Evolutionary conservation across 1,140 invertebrate genomes (phyloP).

Genomic region (Brachionus rotundiformis): DNA sequence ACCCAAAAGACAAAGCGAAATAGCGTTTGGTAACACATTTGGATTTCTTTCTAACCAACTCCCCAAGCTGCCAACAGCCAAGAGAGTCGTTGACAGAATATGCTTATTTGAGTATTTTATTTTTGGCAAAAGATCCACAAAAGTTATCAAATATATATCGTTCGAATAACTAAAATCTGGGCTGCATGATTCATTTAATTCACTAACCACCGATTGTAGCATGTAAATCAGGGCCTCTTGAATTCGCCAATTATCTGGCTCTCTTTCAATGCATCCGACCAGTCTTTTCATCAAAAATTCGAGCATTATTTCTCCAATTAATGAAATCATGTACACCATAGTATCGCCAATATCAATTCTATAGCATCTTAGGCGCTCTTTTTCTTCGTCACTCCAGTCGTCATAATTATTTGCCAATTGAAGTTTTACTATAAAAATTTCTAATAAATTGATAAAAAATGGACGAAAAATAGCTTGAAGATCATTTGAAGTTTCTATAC

Average conservation of each 20-base stretch:
- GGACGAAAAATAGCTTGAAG: conserved; percentile 19
- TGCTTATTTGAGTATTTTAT: conserved; percentile 48
- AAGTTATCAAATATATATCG: conserved; percentile 38
- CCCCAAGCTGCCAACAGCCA: conserved; percentile 45
- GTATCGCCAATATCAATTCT: conserved; percentile 50
- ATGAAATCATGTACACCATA: conserved; percentile 51
- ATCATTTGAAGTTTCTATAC: conserved; percentile 32
- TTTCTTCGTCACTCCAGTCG: conserved; percentile 50
- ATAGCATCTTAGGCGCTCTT: conserved; percentile 49
- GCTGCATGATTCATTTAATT: conserved; percentile 51
- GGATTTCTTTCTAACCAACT: conserved; percentile 44
- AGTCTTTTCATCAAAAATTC: conserved; percentile 47
- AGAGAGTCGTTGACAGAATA: conserved; percentile 46
- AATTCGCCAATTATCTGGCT: conserved; percentile 36
- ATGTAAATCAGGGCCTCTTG: conserved; percentile 43
- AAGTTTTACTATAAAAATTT: conserved; percentile 46
- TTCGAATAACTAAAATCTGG: conserved; percentile 42
- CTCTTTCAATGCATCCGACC: background rate
- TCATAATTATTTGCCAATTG: conserved; percentile 38
- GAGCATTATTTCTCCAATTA: conserved; percentile 49
- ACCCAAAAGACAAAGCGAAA: conserved; percentile 42
- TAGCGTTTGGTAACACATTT: conserved; percentile 35
- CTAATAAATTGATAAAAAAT: conserved; percentile 44
- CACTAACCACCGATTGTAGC: conserved; percentile 48
- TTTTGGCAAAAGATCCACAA: conserved; percentile 36